Base-by-base conservation (phyloP, 35 echinoderm and acorn worm genomes). In the Heliocidaris erythrogramma region DNA sequence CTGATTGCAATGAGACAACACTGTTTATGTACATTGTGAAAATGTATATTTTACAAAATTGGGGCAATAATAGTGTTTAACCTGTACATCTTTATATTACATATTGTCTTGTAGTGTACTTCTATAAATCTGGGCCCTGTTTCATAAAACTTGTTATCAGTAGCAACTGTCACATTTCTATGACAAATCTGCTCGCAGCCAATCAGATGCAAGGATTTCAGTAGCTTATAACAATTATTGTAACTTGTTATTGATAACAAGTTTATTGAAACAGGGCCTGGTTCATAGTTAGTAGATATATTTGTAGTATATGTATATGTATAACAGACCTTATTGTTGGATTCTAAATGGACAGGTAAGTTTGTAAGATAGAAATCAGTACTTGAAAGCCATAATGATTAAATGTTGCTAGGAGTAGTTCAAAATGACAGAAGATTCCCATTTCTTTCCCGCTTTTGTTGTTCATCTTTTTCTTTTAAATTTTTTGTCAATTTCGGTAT, bases 61-160 rank as follows among this genome's bases (percentile, higher is more conserved):
- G 65, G 65, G 65, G 65, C 65, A 78, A 78, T 78, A 78, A 78
- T 78, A 78, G 65, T 78, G 17, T 60, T 60, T 59, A 59, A 60
- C 12, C 59, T 18, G 27, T 78, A 24, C 27, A 42, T 78, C 65
- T n/a, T 78, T n/a, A n/a, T 78, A 78, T 78, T 78, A 24, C 65
- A 21, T 27, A n/a, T 21, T 78, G 60, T 24, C 17, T 69, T 69
- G 27, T 27, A n/a, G 65, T 78, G 27, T 8, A 21, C 27, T 5
- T 21, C 65, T 78, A 7, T 78, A 27, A 21, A 5, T 21, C 27
- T 8, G n/a, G n/a, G n/a, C n/a, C n/a, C n/a, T n/a, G n/a, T n/a
- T n/a, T n/a, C n/a, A n/a, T n/a, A n/a, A n/a, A n/a, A n/a, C n/a
- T n/a, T n/a, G n/a, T n/a, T n/a, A n/a, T n/a, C n/a, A n/a, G n/a